Conservation (phyloP, 2,888 invertebrate species). For the Eumerus sabulonum region DNA sequence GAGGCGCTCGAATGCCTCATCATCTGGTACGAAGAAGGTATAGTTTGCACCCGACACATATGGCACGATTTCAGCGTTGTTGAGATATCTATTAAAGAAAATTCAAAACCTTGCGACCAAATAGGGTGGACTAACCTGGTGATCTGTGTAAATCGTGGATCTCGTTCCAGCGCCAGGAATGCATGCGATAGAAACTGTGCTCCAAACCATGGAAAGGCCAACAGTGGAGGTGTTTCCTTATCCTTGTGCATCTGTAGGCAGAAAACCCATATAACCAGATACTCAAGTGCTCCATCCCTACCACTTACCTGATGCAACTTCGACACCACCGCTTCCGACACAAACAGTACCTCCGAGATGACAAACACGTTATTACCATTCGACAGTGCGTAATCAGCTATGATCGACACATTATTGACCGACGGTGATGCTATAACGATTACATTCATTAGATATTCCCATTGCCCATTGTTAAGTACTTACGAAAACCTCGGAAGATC, state of each 20-base stretch:
- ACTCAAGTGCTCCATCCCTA: neutral
- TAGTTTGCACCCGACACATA: slow-evolving; percentile 83
- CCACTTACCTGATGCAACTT: slow-evolving; percentile 81
- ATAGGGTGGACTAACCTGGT: slow-evolving; percentile 76
- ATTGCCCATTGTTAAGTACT: slow-evolving; percentile 73
- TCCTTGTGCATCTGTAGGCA: slow-evolving; percentile 80
- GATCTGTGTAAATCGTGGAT: slow-evolving; percentile 81
- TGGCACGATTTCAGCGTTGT: slow-evolving; percentile 82
- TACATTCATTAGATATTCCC: slow-evolving; percentile 10
- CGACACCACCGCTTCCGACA: slow-evolving; percentile 82
- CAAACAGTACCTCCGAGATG: slow-evolving; percentile 82
- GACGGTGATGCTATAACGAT: slow-evolving; percentile 79
- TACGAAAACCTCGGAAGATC: slow-evolving; percentile 81
- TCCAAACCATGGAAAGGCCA: slow-evolving; percentile 84
- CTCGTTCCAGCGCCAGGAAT: slow-evolving; percentile 82
- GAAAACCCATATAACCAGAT: neutral
- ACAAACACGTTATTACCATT: slow-evolving; percentile 84
- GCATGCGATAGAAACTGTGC: slow-evolving; percentile 84
- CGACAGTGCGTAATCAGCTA: slow-evolving; percentile 82
- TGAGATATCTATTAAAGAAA: slow-evolving; percentile 83
- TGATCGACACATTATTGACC: slow-evolving; percentile 82
- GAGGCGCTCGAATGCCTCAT: slow-evolving; percentile 83
- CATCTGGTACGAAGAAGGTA: slow-evolving; percentile 86
- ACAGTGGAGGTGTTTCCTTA: slow-evolving; percentile 83
- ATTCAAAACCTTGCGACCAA: no score